phyloP scores from a whole-genome alignment of 2,113 vertebrate species.

The Todiramphus chloris region DNA sequence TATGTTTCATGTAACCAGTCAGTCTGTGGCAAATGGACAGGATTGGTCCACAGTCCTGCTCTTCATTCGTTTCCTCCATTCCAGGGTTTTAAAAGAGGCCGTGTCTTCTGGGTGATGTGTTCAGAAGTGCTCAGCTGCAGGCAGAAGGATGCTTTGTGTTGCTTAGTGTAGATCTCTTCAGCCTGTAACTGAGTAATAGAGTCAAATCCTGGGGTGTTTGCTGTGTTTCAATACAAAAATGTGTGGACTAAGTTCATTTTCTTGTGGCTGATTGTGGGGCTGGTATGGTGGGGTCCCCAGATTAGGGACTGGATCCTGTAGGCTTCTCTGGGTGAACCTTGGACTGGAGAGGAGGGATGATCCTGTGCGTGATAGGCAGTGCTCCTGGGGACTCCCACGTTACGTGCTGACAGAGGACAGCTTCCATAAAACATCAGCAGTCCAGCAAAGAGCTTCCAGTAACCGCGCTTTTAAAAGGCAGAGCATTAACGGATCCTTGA shows the following conservation, averaged over 20 bases:
- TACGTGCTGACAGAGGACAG: neutral
- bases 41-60: neutral
- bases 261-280: neutral
- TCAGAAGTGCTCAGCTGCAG: neutral
- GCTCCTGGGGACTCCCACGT: neutral
- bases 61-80: neutral
- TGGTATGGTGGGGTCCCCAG: neutral
- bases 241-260: neutral
- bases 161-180: neutral
- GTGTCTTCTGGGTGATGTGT: neutral
- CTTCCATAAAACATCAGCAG: neutral
- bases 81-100: neutral
- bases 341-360: fast-evolving
- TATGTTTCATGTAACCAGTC: neutral
- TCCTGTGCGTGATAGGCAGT: neutral
- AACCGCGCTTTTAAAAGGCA: neutral
- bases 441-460: neutral
- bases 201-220: neutral
- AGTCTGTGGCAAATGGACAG: neutral
- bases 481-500: neutral
- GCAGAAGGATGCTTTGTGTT: neutral
- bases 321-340: neutral
- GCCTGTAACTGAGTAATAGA: neutral
- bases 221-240: neutral
- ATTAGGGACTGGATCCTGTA: neutral